Conservation (phyloP, 1,140 invertebrate species). For the Diplogasteroides magnus region DNA sequence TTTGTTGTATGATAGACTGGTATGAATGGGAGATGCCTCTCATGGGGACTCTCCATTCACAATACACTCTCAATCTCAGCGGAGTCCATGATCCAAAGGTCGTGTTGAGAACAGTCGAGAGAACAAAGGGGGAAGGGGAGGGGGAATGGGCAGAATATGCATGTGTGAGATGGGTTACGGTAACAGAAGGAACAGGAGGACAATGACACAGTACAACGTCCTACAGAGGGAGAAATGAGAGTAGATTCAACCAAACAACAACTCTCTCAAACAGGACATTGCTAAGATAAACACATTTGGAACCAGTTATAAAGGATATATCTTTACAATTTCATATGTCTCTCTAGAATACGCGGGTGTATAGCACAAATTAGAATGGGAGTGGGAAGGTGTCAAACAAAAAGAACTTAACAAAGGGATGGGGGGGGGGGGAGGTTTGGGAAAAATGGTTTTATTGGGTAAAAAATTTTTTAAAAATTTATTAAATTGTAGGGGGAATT, state of each 20-base stretch:
- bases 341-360: too few species aligned
- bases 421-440: neutral
- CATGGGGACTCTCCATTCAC: neutral
- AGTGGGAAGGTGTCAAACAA: neutral
- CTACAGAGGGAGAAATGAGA: too few species aligned
- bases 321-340: too few species aligned
- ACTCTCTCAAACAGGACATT: too few species aligned
- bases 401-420: neutral
- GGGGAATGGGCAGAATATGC: neutral
- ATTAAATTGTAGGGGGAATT: neutral
- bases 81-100: neutral
- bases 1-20: neutral
- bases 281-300: too few species aligned
- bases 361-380: too few species aligned
- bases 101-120: neutral
- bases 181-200: neutral
- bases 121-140: constrained; percentile 1
- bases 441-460: neutral
- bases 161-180: neutral
- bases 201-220: too few species aligned
- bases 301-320: too few species aligned
- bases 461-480: too few species aligned
- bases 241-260: too few species aligned
- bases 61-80: constrained; percentile 3
- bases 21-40: neutral